Percentiles rank a stretch among this genome's conserved stretches.
Conservation (phyloP, 2,888 invertebrate genomes). For the Venustoraphidia nigricollis region DNA sequence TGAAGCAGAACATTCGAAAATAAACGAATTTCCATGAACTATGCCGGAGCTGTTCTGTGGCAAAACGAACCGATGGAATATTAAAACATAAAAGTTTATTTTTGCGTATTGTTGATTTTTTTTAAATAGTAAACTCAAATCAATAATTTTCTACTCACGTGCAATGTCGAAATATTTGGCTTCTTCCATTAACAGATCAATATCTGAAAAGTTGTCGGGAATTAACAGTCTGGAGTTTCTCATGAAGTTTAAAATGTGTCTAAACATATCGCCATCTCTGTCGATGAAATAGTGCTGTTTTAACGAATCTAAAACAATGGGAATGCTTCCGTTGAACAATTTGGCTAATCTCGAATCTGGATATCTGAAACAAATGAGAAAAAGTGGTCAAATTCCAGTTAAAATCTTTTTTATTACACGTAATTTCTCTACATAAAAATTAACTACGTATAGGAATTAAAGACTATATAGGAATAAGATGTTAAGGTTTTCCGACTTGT, state of each 20-base stretch:
- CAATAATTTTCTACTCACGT: slow-evolving; percentile 41
- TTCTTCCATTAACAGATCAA: slow-evolving; percentile 79
- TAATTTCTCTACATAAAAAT: no score
- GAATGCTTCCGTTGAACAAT: slow-evolving; percentile 89
- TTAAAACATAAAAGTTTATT: no score
- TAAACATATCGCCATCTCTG: slow-evolving; percentile 93
- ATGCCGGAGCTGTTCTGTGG: not conserved
- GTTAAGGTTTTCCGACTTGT: no score
- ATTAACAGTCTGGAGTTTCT: slow-evolving; percentile 77
- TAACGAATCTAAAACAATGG: slow-evolving; percentile 86
- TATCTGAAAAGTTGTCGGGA: slow-evolving; percentile 72
- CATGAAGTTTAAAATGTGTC: slow-evolving; percentile 93
- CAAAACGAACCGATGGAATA: no score
- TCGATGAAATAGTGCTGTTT: slow-evolving; percentile 99
- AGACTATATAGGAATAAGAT: no score
- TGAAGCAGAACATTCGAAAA: not conserved
- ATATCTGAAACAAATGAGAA: slow-evolving; percentile 47
- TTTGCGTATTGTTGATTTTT: not conserved
- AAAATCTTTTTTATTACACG: no score
- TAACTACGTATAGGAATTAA: no score
- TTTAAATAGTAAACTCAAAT: not conserved
- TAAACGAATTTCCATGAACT: not conserved
- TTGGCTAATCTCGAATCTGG: slow-evolving; percentile 83
- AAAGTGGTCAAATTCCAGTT: no score
- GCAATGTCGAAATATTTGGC: slow-evolving; percentile 81